phyloP scores from a whole-genome alignment of 2,888 invertebrate species.

The Chirona hameri region DNA sequence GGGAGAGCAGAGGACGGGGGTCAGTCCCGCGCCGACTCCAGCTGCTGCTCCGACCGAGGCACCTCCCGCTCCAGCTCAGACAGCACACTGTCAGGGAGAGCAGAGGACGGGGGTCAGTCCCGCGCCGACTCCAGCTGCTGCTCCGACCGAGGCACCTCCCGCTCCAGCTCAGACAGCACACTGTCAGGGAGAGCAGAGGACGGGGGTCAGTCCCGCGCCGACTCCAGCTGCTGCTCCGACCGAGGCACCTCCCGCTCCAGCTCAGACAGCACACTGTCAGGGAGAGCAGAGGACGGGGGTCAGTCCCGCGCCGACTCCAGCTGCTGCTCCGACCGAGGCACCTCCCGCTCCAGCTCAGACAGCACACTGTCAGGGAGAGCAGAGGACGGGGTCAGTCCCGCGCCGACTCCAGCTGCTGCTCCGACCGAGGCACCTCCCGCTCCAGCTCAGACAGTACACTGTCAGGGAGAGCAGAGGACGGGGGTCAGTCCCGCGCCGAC shows the following conservation, averaged over 20 bases:
- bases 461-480: neutral
- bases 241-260: conserved; percentile 4
- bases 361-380: neutral
- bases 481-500: conserved; percentile 46
- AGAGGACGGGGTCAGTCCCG: conserved; percentile 40
- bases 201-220: conserved; percentile 45
- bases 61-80: conserved; percentile 7
- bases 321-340: conserved; percentile 48
- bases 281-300: neutral
- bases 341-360: conserved; percentile 5
- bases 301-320: conserved; percentile 49
- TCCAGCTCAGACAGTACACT: neutral
- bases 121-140: conserved; percentile 52
- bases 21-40: conserved; percentile 49
- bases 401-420: conserved; percentile 52
- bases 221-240: conserved; percentile 52
- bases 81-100: neutral
- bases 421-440: conserved; percentile 42
- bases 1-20: neutral
- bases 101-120: neutral
- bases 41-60: conserved; percentile 48
- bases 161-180: neutral
- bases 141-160: conserved; percentile 45
- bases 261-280: neutral
- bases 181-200: neutral